Evolutionary conservation across 2,113 vertebrate species (phyloP).

Genomic region (Entelurus aequoreus): DNA sequence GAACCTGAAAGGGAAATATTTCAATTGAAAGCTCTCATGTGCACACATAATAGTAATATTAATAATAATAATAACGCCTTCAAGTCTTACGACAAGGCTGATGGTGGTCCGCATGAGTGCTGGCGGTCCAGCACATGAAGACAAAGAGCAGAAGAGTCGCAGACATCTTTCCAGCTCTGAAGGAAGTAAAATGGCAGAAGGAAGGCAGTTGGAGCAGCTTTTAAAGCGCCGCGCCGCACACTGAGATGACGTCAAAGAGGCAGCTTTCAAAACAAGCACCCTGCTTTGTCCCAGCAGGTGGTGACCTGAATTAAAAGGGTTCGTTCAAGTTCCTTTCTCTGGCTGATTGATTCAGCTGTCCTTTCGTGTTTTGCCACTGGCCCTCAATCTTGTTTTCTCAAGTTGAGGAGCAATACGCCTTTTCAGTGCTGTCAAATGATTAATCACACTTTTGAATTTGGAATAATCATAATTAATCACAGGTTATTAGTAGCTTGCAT

Average conservation of each 20-base stretch:
- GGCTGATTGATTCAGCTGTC: constrained; percentile 35
- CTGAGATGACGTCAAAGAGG: constrained; percentile 26
- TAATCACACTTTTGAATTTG: too few species aligned
- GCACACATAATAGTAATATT: too few species aligned
- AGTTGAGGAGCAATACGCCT: too few species aligned
- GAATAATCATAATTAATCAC: too few species aligned
- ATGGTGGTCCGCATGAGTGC: constrained; percentile 47
- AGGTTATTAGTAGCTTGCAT: too few species aligned
- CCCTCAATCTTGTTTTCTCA: not conserved
- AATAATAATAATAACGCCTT: not conserved
- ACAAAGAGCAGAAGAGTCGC: constrained; percentile 35
- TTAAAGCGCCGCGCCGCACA: constrained; percentile 38
- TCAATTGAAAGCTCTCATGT: not conserved
- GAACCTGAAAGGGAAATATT: constrained; percentile 51
- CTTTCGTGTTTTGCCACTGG: constrained; percentile 24
- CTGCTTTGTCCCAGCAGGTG: constrained; percentile 15
- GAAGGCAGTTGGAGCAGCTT: constrained; percentile 28
- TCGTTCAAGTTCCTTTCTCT: constrained; percentile 18
- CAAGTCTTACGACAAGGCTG: constrained; percentile 60
- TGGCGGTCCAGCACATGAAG: constrained; percentile 51
- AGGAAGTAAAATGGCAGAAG: constrained; percentile 32
- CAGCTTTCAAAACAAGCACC: constrained; percentile 52
- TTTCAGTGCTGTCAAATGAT: too few species aligned
- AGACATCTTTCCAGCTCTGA: constrained; percentile 44
- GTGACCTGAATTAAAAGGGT: constrained; percentile 17